Percentiles rank a stretch among this genome's conserved stretches.
Evolutionary conservation across 1,140 invertebrate genomes (phyloP).

Genomic region (Micrasema minimum): DNA sequence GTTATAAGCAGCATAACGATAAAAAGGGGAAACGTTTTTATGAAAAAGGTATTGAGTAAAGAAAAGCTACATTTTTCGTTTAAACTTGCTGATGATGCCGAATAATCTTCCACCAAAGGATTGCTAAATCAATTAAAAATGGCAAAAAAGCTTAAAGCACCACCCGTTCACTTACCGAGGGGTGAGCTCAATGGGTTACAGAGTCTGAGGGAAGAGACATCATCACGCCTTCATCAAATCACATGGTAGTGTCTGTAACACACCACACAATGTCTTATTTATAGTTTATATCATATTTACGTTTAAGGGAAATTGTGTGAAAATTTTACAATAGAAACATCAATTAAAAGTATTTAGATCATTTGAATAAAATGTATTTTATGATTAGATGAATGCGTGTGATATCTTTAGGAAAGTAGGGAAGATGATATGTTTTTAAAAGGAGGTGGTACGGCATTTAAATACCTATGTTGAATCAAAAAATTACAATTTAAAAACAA

Average conservation of each 20-base stretch:
- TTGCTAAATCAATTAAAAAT: constrained; percentile 14
- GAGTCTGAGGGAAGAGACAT: constrained; percentile 45
- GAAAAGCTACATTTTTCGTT: too few species aligned
- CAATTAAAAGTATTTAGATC: neutral
- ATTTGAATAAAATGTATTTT: constrained; percentile 21
- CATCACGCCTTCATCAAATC: constrained; percentile 53
- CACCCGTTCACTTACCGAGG: constrained; percentile 53
- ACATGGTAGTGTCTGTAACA: constrained; percentile 53
- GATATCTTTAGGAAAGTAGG: constrained; percentile 52
- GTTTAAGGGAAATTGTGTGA: too few species aligned
- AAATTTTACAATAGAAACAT: neutral
- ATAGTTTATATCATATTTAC: constrained; percentile 7
- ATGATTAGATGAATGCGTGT: constrained; percentile 63
- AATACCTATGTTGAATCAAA: too few species aligned
- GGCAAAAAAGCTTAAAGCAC: constrained; percentile 46
- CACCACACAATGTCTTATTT: constrained; percentile 49
- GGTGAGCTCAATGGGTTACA: constrained; percentile 48
- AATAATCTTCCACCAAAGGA: constrained; percentile 11
- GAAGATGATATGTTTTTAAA: neutral
- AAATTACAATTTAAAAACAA: too few species aligned
- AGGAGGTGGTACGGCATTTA: constrained; percentile 60
- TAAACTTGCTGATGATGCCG: neutral
- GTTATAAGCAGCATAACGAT: constrained; percentile 6
- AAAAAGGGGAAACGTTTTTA: neutral
- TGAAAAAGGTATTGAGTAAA: neutral